Evolutionary conservation across 2,797 vertebrate genomes (phyloP).

Genomic region (Paratrypauchen microcephalus): DNA sequence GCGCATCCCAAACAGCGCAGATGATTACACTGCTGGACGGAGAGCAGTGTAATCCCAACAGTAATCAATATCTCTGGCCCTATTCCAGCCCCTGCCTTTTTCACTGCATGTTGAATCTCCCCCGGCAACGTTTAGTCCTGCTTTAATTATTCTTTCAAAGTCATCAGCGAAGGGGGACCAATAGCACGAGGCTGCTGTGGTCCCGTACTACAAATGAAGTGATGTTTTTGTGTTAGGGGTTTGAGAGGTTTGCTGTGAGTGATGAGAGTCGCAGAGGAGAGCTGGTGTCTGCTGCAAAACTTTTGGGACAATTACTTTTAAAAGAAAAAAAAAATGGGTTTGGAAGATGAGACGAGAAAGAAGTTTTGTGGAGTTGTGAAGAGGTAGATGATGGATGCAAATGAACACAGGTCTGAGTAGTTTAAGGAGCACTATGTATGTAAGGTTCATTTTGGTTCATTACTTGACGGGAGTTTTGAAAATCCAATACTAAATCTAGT

Average conservation of each 20-base stretch:
- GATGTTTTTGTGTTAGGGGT: slow-evolving; percentile 42
- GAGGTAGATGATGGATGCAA: slow-evolving; percentile 25
- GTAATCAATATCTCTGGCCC: slow-evolving; percentile 78
- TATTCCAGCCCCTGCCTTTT: slow-evolving; percentile 53
- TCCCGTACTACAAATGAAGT: slow-evolving; percentile 51
- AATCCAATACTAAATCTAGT: no score
- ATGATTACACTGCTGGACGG: slow-evolving; percentile 78
- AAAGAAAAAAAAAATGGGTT: neutral
- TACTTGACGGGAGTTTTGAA: neutral
- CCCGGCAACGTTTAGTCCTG: slow-evolving; percentile 66
- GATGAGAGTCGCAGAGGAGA: slow-evolving; percentile 15
- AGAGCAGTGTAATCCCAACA: slow-evolving; percentile 78
- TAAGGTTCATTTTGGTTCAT: no score
- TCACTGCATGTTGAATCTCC: slow-evolving; percentile 78
- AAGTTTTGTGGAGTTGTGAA: neutral
- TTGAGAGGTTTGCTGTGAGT: slow-evolving; percentile 39
- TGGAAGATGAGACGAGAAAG: slow-evolving; percentile 5
- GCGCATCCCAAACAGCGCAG: slow-evolving; percentile 75
- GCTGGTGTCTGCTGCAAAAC: slow-evolving; percentile 14
- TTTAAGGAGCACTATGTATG: neutral
- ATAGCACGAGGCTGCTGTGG: slow-evolving; percentile 35
- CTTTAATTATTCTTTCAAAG: slow-evolving; percentile 78
- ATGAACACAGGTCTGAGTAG: neutral
- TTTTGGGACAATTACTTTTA: slow-evolving; percentile 7
- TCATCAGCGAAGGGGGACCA: slow-evolving; percentile 68